Evolutionary conservation across 2,888 invertebrate genomes (phyloP).

Genomic region (Drosophila vallismaia): DNA sequence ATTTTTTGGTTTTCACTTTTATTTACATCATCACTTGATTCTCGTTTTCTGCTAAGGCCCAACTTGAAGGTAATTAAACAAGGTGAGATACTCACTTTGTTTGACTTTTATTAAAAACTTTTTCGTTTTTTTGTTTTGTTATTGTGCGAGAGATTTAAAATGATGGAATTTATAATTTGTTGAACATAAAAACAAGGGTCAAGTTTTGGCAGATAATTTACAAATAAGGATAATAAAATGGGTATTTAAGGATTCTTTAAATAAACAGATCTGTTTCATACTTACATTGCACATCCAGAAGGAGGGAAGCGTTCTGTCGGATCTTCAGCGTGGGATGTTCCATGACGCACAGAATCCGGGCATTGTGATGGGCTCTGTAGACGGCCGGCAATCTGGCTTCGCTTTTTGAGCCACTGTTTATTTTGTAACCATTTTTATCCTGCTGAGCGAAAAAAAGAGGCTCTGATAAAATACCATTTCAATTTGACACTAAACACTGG

Average conservation of each 20-base stretch:
- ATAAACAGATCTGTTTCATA: slow-evolving; percentile 23
- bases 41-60: slow-evolving; percentile 20
- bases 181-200: background rate
- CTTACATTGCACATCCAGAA: slow-evolving; percentile 84
- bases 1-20: slow-evolving; percentile 77
- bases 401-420: slow-evolving; percentile 85
- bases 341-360: slow-evolving; percentile 92
- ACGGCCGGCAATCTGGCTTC: slow-evolving; percentile 89
- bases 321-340: slow-evolving; percentile 86
- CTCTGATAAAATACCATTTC: slow-evolving; percentile 57
- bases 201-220: background rate
- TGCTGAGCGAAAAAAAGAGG: slow-evolving; percentile 43
- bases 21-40: slow-evolving; percentile 49
- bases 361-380: slow-evolving; percentile 93
- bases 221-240: background rate
- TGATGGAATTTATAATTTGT: slow-evolving; percentile 16
- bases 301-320: slow-evolving; percentile 83
- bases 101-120: slow-evolving; percentile 61
- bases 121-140: slow-evolving; percentile 31
- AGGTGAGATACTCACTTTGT: slow-evolving; percentile 60
- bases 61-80: slow-evolving; percentile 63
- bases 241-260: background rate
- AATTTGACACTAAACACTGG: slow-evolving; percentile 56
- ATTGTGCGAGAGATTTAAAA: slow-evolving; percentile 21
- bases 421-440: slow-evolving; percentile 83